These are phyloP conservation scores for Clistopyga incitator DNA, from an alignment of 2,888 invertebrate genomes.

Conservation along the genomic window DNA sequence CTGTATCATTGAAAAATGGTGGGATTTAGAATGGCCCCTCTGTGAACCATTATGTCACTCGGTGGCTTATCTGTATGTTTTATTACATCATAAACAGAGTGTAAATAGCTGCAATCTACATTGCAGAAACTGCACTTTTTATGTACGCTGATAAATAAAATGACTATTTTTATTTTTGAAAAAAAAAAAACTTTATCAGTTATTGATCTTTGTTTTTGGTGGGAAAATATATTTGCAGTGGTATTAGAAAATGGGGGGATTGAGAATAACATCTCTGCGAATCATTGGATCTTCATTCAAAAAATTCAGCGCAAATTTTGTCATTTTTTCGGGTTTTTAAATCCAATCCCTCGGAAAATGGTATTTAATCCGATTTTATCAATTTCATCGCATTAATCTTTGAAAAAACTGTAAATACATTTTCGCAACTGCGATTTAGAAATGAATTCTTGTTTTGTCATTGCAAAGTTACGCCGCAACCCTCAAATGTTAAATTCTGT, in stretches of 20 bases:
- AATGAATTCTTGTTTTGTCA: no score
- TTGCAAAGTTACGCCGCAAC: no score
- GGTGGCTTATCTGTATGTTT: neutral
- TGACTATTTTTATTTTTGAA: neutral
- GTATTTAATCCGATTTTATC: no score
- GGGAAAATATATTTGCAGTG: neutral
- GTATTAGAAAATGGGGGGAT: neutral
- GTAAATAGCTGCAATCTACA: neutral
- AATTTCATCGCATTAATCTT: no score
- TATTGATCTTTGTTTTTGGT: neutral
- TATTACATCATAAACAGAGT: neutral
- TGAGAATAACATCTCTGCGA: constrained; percentile 7
- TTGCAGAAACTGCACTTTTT: neutral
- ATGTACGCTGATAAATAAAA: neutral
- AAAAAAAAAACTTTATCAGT: neutral
- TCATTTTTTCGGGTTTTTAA: no score
- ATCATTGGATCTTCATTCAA: no score
- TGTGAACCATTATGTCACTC: constrained; percentile 40
- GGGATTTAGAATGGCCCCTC: constrained; percentile 4
- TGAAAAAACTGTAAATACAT: no score
- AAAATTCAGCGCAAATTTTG: no score
- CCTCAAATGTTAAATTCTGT: neutral
- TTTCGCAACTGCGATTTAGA: no score
- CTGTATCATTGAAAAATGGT: neutral
- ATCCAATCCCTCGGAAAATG: no score